phyloP scores from a whole-genome alignment of 1,140 invertebrate species.

The Polyergus mexicanus region DNA sequence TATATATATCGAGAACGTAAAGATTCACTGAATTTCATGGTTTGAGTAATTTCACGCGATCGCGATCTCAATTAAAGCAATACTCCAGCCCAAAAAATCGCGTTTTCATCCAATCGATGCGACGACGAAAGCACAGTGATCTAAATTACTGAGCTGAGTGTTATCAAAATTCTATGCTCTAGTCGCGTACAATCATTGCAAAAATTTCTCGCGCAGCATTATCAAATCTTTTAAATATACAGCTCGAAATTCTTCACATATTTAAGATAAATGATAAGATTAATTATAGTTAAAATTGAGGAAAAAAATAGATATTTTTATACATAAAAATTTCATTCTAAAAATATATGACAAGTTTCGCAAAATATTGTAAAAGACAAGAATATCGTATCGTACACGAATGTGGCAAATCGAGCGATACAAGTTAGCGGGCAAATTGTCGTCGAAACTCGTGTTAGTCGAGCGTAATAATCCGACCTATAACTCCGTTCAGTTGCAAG shows the following conservation, averaged over 20 bases:
- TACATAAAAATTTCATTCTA: background rate
- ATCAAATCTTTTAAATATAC: background rate
- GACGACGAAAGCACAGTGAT: conserved; percentile 26
- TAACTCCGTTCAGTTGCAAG: conserved; percentile 56
- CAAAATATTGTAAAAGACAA: background rate
- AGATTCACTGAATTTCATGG: conserved; percentile 63
- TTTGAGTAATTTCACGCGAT: conserved; percentile 65
- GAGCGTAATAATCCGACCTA: conserved; percentile 65
- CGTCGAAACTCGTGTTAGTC: conserved; percentile 56
- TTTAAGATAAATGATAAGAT: background rate
- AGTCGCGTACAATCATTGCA: background rate
- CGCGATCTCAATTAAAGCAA: conserved; percentile 64
- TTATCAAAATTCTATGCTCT: conserved; percentile 19
- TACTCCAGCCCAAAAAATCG: conserved; percentile 60
- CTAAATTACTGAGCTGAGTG: conserved; percentile 31
- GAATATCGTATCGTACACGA: conserved; percentile 27
- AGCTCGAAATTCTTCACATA: background rate
- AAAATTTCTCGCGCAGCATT: background rate
- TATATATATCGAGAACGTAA: conserved; percentile 28
- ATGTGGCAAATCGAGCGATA: conserved; percentile 52
- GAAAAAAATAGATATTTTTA: background rate
- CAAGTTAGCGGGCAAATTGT: conserved; percentile 55
- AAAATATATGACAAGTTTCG: background rate
- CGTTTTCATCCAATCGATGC: conserved; percentile 24
- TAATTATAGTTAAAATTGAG: background rate